phyloP scores from a whole-genome alignment of 30 jellyfish, hydroid and myxozoan species.

The Phacellophora camtschatica region DNA sequence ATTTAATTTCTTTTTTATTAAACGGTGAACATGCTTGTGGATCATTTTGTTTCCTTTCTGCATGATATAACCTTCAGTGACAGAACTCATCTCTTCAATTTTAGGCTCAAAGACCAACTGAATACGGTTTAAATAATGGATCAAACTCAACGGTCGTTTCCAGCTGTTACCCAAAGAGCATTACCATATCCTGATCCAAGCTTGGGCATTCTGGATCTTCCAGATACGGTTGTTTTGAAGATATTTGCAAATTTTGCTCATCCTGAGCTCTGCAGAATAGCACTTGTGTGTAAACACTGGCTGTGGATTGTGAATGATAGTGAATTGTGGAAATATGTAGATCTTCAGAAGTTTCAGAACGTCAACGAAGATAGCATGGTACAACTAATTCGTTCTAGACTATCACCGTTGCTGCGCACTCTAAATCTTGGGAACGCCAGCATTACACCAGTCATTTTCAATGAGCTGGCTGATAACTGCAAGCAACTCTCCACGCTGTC shows the following conservation, averaged over 20 bases:
- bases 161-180: background rate
- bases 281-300: constrained; percentile 71
- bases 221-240: constrained; percentile 47
- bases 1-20: no score
- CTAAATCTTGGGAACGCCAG: constrained; percentile 24
- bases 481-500: constrained; percentile 34
- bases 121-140: background rate
- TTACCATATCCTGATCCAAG: background rate
- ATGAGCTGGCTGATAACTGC: constrained; percentile 44
- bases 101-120: background rate
- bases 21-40: no score
- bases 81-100: no score
- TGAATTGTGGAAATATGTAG: constrained; percentile 55
- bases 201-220: constrained; percentile 22
- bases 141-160: background rate
- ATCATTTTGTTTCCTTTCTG: no score
- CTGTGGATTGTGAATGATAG: constrained; percentile 59
- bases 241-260: constrained; percentile 46
- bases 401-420: constrained; percentile 58
- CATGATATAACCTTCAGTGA: no score
- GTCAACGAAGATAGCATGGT: constrained; percentile 13
- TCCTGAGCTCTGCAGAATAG: constrained; percentile 59
- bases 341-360: constrained; percentile 19
- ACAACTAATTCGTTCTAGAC: constrained; percentile 24
- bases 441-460: constrained; percentile 24